Evolutionary conservation across 2,113 vertebrate species (phyloP), one percentile per base, ranked within the genome.

Genomic region (Stegastes partitus): DNA sequence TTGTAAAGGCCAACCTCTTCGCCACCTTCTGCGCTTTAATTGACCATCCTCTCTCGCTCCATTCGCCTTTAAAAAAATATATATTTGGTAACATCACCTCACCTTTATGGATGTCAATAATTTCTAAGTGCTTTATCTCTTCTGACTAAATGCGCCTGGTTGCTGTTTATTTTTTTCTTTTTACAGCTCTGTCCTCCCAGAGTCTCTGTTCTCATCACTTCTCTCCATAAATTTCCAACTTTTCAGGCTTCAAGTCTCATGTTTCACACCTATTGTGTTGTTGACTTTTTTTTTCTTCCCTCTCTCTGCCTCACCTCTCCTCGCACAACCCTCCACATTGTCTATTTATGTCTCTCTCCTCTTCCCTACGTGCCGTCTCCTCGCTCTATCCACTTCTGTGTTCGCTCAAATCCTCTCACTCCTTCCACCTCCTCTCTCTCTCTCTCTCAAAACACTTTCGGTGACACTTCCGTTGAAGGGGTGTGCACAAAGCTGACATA

Each of bases 281-380:
- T 70, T 73, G 55, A 39, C 68, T 80, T 64, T 53, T 39, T 75
- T 64, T n/a, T n/a, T n/a, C n/a, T n/a, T n/a, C n/a, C n/a, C n/a
- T n/a, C n/a, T 45, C 39, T 34, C 25, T 21, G 19, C 51, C 47
- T 85, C 58, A 64, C 66, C 73, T 83, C 51, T 75, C 49, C 37
- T 74, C 34, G 47, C 55, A 47, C 57, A 76, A 67, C 67, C 62
- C 49, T 53, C 51, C 59, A 23, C 47, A 31, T 62, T n/a, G 57
- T 72, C 62, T 82, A 65, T 84, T 76, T 89, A 78, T 42, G 54
- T 83, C 42, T 68, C 47, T 28, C 11, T 47, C 55, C 63, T 44
- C 25, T 15, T 19, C 47, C 61, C 26, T 14, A 3, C 16, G 21
- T 34, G 19, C 73, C 73, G 21, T 34, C 45, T 67, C 39, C 34